Evolutionary conservation across 2,888 invertebrate genomes (phyloP).

Genomic region (Cheilosia urbana): DNA sequence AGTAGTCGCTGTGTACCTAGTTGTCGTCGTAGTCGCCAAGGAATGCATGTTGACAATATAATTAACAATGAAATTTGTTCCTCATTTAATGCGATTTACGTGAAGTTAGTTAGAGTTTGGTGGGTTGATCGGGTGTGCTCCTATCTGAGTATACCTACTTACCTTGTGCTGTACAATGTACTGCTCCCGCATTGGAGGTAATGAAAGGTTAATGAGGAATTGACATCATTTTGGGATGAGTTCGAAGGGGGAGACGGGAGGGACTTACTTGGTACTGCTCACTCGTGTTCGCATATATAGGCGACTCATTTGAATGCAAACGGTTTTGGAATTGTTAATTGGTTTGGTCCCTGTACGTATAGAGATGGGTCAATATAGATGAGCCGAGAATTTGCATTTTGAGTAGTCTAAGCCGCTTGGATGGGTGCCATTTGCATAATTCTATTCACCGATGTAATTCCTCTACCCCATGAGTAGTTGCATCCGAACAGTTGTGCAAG

Average conservation of each 20-base stretch:
- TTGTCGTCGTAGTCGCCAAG: constrained; percentile 55
- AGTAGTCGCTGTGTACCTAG: constrained; percentile 30
- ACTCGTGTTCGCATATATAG: no score
- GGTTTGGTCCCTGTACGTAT: constrained; percentile 39
- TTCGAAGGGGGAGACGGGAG: constrained; percentile 18
- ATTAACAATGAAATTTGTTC: constrained; percentile 83
- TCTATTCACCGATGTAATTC: neutral
- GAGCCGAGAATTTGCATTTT: constrained; percentile 57
- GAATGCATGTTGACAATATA: constrained; percentile 80
- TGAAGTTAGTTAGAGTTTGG: constrained; percentile 61
- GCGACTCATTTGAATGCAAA: constrained; percentile 66
- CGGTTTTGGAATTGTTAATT: constrained; percentile 71
- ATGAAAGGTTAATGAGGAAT: constrained; percentile 75
- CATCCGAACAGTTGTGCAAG: neutral
- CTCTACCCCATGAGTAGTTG: neutral
- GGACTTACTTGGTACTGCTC: no score
- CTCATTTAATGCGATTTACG: constrained; percentile 78
- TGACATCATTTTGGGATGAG: constrained; percentile 65
- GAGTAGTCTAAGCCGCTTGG: constrained; percentile 24
- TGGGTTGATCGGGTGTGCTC: constrained; percentile 35
- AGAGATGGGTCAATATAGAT: constrained; percentile 57
- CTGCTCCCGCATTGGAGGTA: constrained; percentile 31
- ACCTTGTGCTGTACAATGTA: constrained; percentile 8
- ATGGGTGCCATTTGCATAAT: neutral
- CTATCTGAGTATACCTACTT: constrained; percentile 1